phyloP scores from a whole-genome alignment of 1,140 invertebrate species.

The Amphibalanus amphitrite region DNA sequence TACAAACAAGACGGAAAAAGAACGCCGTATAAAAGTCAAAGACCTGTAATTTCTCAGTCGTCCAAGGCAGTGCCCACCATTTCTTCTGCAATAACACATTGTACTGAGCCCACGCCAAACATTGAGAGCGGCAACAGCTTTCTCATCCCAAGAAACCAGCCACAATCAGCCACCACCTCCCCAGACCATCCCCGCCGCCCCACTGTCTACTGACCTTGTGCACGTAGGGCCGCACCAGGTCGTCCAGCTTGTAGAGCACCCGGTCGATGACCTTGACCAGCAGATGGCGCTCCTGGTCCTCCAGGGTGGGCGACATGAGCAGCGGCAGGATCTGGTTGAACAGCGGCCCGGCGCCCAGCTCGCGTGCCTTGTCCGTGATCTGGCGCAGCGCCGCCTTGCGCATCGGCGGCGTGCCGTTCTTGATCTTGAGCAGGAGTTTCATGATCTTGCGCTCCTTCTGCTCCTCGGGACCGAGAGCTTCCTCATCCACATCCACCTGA shows the following conservation, averaged over 20 bases:
- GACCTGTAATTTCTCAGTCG: too few relatives aligned
- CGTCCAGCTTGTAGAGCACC: conserved; percentile 96
- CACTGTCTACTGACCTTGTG: conserved; percentile 57
- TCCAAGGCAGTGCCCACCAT: too few relatives aligned
- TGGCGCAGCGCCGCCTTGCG: conserved; percentile 91
- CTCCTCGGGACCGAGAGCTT: conserved; percentile 83
- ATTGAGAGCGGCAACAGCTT: too few relatives aligned
- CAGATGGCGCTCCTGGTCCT: conserved; percentile 97
- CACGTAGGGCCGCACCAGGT: conserved; percentile 95
- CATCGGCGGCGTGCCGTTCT: conserved; percentile 99
- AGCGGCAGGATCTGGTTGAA: conserved; percentile 98
- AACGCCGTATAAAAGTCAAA: conserved; percentile 7
- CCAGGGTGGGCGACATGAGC: conserved; percentile 96
- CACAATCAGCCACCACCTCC: too few relatives aligned
- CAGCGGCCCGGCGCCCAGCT: conserved; percentile 93
- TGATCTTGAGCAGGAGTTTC: conserved; percentile 95
- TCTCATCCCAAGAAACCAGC: too few relatives aligned
- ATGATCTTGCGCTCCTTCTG: conserved; percentile 98
- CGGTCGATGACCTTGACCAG: conserved; percentile 99
- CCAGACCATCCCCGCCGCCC: too few relatives aligned
- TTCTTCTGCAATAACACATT: too few relatives aligned
- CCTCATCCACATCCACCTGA: conserved; percentile 85
- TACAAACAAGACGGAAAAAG: neutral
- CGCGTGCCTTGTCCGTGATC: conserved; percentile 95
- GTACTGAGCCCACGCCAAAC: too few relatives aligned